phyloP scores from a whole-genome alignment of 1,140 invertebrate species.

The Drosophila melanica region DNA sequence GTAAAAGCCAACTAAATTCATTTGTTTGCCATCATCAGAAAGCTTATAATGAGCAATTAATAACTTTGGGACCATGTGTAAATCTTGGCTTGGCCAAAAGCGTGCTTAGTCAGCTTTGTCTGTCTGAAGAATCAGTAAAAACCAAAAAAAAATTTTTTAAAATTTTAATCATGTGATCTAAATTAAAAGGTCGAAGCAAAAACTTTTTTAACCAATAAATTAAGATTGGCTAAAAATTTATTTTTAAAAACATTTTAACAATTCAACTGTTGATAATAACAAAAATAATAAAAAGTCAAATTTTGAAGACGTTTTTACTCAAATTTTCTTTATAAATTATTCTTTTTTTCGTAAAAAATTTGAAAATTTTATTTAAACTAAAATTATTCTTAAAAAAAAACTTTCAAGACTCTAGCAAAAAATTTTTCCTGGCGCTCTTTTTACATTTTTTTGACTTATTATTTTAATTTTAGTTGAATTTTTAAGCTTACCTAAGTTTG shows the following conservation, averaged over 20 bases:
- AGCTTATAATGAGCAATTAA: constrained; percentile 28
- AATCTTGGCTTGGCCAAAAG: background rate
- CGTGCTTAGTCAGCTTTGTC: constrained; percentile 13
- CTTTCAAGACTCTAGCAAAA: no score
- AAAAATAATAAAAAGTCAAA: no score
- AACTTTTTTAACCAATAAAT: background rate
- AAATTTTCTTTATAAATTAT: no score
- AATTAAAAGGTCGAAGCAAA: background rate
- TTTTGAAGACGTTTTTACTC: no score
- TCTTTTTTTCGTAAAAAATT: no score
- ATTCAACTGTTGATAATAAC: no score
- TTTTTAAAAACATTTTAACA: background rate
- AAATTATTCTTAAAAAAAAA: no score
- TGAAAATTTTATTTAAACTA: no score
- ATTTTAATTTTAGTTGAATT: no score
- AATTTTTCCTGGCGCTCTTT: background rate
- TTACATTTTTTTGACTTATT: background rate
- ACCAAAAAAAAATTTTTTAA: constrained; percentile 17
- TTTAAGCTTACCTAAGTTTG: constrained; percentile 32
- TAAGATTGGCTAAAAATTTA: background rate
- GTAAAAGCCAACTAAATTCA: constrained; percentile 52
- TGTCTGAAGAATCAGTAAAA: constrained; percentile 37
- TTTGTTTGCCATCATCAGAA: background rate
- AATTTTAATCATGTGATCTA: constrained; percentile 30
- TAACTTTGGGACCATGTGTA: constrained; percentile 16